These are phyloP conservation scores for Peromyscus aztecus DNA, from an alignment of 2,797 vertebrate genomes.

Conservation along the genomic window DNA sequence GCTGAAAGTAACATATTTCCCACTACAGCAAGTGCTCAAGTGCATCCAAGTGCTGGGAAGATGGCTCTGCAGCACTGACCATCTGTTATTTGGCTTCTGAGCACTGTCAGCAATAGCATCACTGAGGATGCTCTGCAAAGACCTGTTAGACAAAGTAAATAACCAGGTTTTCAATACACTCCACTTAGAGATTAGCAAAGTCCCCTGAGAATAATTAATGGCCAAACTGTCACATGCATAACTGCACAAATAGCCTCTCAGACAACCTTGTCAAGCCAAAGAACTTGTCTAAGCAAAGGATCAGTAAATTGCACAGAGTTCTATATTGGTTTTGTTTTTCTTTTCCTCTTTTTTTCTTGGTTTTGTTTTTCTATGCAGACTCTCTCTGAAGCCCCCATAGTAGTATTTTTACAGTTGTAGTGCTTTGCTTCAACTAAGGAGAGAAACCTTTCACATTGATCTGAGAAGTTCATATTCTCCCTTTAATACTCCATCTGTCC, in stretches of 20 bases:
- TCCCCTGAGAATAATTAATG: constrained; percentile 32
- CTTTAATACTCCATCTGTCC: constrained; percentile 6
- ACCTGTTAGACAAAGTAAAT: not conserved
- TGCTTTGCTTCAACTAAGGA: constrained; percentile 8
- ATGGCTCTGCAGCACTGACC: not conserved
- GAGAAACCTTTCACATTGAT: constrained; percentile 1
- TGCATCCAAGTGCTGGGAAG: not conserved
- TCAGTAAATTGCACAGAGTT: not conserved
- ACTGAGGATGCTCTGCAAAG: not conserved
- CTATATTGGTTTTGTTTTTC: not conserved
- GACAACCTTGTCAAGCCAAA: not conserved
- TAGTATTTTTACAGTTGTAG: not conserved
- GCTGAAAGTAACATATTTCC: not conserved
- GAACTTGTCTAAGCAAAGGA: not conserved
- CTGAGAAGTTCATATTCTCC: not conserved
- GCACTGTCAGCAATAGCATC: not conserved
- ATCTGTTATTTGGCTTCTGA: not conserved
- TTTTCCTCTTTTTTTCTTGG: not conserved
- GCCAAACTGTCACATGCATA: not conserved
- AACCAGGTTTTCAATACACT: not conserved
- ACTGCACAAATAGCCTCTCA: not conserved
- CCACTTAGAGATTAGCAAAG: not conserved
- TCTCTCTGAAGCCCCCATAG: not conserved
- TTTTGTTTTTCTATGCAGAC: not conserved
- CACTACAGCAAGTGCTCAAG: not conserved